Conservation (phyloP, 2,888 invertebrate genomes). For the Campaea margaritaria region DNA sequence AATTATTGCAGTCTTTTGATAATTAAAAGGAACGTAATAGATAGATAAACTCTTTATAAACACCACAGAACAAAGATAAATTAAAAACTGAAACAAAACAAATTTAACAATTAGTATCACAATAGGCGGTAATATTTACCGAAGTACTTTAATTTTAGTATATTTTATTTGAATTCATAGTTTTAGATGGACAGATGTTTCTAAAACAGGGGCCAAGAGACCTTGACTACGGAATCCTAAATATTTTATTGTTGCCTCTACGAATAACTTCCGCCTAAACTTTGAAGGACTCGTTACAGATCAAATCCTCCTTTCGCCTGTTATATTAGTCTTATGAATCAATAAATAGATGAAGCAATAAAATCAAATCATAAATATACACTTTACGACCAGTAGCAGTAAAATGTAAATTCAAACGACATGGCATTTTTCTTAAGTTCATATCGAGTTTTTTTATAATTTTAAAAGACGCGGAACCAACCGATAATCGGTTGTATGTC, state of each 20-base stretch:
- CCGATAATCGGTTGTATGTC: conserved; percentile 12
- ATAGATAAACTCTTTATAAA: no score
- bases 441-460: conserved; percentile 13
- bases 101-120: no score
- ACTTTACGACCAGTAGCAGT: conserved; percentile 22
- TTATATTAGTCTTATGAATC: conserved; percentile 6
- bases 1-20: no score
- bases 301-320: conserved; percentile 21
- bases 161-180: no score
- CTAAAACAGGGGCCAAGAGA: no score
- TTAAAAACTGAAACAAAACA: no score
- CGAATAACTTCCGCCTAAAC: conserved; percentile 13
- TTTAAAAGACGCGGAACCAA: conserved; percentile 28
- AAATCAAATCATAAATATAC: conserved; percentile 25
- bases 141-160: no score
- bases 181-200: no score
- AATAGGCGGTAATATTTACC: no score
- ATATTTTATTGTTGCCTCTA: neutral
- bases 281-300: conserved; percentile 16
- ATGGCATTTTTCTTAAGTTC: conserved; percentile 27
- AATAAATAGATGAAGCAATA: conserved; percentile 26
- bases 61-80: no score
- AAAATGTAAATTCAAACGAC: conserved; percentile 30
- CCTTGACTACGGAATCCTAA: neutral
- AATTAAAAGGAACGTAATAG: no score